Conservation (phyloP, 2,888 invertebrate genomes). For the Cataglyphis livida region DNA sequence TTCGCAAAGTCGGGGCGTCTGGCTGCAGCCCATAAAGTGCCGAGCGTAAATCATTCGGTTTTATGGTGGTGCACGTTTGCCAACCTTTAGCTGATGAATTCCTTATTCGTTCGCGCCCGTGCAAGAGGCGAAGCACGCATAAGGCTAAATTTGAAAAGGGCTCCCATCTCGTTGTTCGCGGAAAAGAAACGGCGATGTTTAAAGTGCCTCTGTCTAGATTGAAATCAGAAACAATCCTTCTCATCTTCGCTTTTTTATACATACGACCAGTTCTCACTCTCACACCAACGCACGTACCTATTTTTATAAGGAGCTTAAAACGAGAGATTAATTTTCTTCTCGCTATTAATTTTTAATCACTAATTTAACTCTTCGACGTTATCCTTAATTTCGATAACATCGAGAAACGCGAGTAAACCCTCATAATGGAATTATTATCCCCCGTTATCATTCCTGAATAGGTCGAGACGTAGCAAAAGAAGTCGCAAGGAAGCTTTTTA, state of each 20-base stretch:
- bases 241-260: background rate
- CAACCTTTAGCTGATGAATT: conserved; percentile 86
- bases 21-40: conserved; percentile 84
- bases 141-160: conserved; percentile 50
- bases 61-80: conserved; percentile 85
- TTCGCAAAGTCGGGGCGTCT: conserved; percentile 83
- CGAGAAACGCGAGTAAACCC: background rate
- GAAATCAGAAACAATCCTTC: conserved; percentile 6
- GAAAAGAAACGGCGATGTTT: conserved; percentile 51
- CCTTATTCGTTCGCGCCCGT: conserved; percentile 77
- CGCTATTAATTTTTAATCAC: background rate
- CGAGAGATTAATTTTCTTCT: too few species aligned
- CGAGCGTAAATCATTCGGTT: conserved; percentile 85
- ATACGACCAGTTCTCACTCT: background rate
- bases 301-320: conserved; percentile 4
- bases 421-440: background rate
- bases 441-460: background rate
- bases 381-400: background rate
- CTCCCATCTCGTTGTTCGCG: conserved; percentile 62
- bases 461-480: conserved; percentile 45
- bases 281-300: background rate
- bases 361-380: background rate
- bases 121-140: conserved; percentile 54
- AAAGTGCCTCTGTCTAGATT: conserved; percentile 5
- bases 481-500: conserved; percentile 70